These are phyloP conservation scores for Eumeta japonica DNA, from an alignment of 1,140 invertebrate species.

Conservation along the genomic window DNA sequence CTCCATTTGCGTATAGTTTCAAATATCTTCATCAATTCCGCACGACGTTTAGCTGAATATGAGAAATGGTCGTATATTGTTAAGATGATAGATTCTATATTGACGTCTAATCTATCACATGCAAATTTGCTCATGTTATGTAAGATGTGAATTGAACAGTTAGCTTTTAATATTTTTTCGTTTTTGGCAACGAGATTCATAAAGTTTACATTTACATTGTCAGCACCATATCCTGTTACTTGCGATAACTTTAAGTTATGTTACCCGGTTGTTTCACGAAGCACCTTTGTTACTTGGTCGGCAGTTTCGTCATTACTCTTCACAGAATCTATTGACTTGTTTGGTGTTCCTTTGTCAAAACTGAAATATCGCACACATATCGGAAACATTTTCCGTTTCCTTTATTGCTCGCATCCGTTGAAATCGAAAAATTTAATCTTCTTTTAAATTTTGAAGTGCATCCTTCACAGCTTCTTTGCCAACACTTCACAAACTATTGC, in stretches of 20 bases:
- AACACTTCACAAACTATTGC: conserved; percentile 8
- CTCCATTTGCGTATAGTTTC: background rate
- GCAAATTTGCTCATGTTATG: conserved; percentile 10
- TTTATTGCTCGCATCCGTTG: conserved; percentile 7
- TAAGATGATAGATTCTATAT: conserved; percentile 7
- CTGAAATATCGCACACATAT: conserved; percentile 9
- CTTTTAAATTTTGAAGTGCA: conserved; percentile 6
- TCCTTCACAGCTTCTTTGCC: conserved; percentile 8
- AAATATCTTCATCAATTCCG: conserved; percentile 1
- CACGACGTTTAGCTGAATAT: conserved; percentile 1
- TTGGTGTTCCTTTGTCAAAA: conserved; percentile 7
- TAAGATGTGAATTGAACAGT: conserved; percentile 8
- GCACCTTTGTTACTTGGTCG: conserved; percentile 7
- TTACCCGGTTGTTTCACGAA: conserved; percentile 7
- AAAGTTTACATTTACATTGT: conserved; percentile 4
- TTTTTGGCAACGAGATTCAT: conserved; percentile 8
- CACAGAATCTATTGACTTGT: conserved; percentile 7
- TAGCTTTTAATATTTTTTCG: conserved; percentile 8
- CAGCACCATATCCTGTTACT: conserved; percentile 7
- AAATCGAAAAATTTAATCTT: conserved; percentile 6
- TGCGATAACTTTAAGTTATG: conserved; percentile 9
- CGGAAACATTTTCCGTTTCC: conserved; percentile 8
- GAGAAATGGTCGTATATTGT: background rate
- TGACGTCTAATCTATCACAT: conserved; percentile 8
- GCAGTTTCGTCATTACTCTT: conserved; percentile 8